Conservation (phyloP, 2,113 vertebrate species). For the Menidia beryllina region DNA sequence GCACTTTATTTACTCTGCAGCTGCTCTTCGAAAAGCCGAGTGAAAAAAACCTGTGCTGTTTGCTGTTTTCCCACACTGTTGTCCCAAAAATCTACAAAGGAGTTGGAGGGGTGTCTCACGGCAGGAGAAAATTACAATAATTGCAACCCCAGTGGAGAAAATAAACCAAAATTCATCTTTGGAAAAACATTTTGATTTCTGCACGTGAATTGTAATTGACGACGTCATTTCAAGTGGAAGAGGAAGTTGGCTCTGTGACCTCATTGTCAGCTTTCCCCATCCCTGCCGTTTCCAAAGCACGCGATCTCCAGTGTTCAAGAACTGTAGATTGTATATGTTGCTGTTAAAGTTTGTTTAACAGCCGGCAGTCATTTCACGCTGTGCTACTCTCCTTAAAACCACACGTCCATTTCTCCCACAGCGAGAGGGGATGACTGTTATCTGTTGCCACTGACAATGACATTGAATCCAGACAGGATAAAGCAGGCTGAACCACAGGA, state of each 20-base stretch:
- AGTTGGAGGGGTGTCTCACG: constrained; percentile 12
- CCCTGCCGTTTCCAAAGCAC: not conserved
- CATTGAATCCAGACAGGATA: too few relatives aligned
- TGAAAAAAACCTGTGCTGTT: not conserved
- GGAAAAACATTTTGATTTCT: constrained; percentile 19
- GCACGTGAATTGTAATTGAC: not conserved
- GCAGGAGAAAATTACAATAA: constrained; percentile 29
- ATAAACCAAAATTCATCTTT: constrained; percentile 5
- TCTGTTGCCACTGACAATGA: too few relatives aligned
- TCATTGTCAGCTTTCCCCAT: not conserved
- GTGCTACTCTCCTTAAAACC: too few relatives aligned
- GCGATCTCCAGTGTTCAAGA: not conserved
- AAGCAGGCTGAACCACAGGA: too few relatives aligned
- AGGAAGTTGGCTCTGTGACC: not conserved
- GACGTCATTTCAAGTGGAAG: constrained; percentile 3
- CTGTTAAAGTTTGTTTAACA: too few relatives aligned
- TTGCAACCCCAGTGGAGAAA: not conserved
- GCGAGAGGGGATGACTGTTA: too few relatives aligned
- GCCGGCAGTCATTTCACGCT: too few relatives aligned
- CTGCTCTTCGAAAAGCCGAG: not conserved
- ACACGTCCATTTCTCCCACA: too few relatives aligned
- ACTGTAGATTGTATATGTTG: too few relatives aligned
- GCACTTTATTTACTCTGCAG: not conserved
- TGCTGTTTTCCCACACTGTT: not conserved
- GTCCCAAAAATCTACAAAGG: not conserved